Conservation (phyloP, 92 coral and sea anemone genomes). For the Galaxea fascicularis region DNA sequence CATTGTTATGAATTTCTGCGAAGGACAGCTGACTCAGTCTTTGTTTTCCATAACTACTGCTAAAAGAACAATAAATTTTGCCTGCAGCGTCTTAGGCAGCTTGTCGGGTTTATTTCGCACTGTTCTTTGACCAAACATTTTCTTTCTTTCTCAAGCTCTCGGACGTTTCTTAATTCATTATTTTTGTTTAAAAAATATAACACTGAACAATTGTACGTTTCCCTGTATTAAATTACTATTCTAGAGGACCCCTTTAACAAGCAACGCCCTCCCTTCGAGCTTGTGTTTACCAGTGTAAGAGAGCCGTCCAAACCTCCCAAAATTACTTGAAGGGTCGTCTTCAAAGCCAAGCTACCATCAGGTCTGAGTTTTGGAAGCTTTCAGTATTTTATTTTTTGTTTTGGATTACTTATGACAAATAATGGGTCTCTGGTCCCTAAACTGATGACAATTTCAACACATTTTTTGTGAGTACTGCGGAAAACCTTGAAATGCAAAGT, state of each 20-base stretch:
- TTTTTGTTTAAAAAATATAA: no score
- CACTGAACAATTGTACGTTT: background rate
- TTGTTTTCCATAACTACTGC: conserved; percentile 24
- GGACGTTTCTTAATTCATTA: no score
- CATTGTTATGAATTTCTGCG: conserved; percentile 16
- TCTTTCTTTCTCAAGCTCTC: no score
- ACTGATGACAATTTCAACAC: no score
- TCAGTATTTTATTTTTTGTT: no score
- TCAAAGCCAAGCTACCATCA: no score
- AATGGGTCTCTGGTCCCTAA: background rate
- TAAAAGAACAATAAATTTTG: conserved; percentile 39
- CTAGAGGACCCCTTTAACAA: background rate
- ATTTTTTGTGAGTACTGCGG: background rate
- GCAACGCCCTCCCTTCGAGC: background rate
- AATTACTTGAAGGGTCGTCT: no score
- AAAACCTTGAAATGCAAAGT: background rate
- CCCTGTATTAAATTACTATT: background rate
- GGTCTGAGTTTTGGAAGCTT: no score
- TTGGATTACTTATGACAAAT: background rate
- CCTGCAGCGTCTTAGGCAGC: conserved; percentile 18
- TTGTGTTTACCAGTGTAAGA: background rate
- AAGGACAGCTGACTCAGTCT: conserved; percentile 26
- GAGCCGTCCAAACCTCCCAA: background rate
- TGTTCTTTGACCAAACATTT: background rate
- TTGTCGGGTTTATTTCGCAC: background rate